These are phyloP conservation scores for Equus przewalskii DNA, from an alignment of 2,113 vertebrate genomes.

Conservation along the genomic window DNA sequence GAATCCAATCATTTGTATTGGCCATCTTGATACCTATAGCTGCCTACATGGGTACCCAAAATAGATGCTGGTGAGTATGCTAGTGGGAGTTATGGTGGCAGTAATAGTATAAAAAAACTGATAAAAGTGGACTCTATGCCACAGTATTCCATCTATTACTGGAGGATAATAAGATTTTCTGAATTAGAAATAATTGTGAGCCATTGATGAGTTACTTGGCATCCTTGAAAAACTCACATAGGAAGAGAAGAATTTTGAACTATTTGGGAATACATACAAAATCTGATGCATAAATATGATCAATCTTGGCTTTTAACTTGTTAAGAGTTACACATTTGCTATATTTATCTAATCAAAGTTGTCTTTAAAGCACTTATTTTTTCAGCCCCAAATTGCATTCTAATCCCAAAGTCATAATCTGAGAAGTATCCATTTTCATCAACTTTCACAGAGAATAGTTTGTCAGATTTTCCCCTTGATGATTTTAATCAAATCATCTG, in stretches of 20 bases:
- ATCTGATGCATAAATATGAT: neutral
- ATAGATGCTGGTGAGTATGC: neutral
- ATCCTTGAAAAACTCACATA: neutral
- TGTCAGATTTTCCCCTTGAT: neutral
- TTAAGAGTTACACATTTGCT: neutral
- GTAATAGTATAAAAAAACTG: neutral
- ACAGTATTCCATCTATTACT: neutral
- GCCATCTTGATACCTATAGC: neutral
- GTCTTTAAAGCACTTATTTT: neutral
- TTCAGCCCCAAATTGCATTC: neutral
- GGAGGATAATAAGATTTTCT: neutral
- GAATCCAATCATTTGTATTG: neutral
- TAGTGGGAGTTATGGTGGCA: neutral
- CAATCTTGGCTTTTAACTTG: neutral
- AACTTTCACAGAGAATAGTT: neutral
- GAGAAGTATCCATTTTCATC: neutral
- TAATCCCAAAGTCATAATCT: neutral
- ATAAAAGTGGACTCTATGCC: neutral
- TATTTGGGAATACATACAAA: neutral
- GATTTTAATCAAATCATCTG: neutral
- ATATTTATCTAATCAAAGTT: neutral
- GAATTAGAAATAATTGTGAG: neutral
- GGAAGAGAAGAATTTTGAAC: conserved; percentile 16
- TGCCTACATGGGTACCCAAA: neutral
- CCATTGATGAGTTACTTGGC: neutral